Conservation (phyloP, 2,113 vertebrate genomes). For the Sphaerodactylus townsendi region DNA sequence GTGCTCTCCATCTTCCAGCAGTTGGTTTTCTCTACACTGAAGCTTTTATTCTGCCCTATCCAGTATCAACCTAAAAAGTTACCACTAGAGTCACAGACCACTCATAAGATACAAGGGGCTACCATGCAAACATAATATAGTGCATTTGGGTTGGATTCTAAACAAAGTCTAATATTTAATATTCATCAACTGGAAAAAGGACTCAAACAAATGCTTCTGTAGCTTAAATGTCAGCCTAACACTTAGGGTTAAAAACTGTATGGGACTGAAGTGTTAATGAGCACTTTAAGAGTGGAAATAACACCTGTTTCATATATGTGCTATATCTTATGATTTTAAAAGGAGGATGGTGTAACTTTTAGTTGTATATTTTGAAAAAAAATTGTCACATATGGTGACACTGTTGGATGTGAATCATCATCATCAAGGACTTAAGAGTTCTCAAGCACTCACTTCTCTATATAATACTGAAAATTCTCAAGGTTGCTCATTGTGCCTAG, state of each 20-base stretch:
- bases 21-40: not conserved
- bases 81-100: not conserved
- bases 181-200: not conserved
- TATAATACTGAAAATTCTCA: not conserved
- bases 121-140: not conserved
- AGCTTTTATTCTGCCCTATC: not conserved
- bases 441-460: not conserved
- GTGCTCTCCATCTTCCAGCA: not conserved
- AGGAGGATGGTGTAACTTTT: not conserved
- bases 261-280: not conserved
- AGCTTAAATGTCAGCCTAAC: not conserved
- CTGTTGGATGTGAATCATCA: not conserved
- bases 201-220: not conserved
- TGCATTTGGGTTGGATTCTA: not conserved
- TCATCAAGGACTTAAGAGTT: not conserved
- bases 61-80: not conserved
- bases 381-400: not conserved
- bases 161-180: not conserved
- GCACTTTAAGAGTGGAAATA: not conserved
- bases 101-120: not conserved
- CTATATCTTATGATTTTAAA: not conserved
- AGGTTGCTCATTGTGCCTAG: rapidly evolving
- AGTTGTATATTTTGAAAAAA: not conserved
- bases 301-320: not conserved
- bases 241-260: not conserved